Base-by-base conservation (phyloP, 2,888 invertebrate species). In the Leucoptera coffeella region DNA sequence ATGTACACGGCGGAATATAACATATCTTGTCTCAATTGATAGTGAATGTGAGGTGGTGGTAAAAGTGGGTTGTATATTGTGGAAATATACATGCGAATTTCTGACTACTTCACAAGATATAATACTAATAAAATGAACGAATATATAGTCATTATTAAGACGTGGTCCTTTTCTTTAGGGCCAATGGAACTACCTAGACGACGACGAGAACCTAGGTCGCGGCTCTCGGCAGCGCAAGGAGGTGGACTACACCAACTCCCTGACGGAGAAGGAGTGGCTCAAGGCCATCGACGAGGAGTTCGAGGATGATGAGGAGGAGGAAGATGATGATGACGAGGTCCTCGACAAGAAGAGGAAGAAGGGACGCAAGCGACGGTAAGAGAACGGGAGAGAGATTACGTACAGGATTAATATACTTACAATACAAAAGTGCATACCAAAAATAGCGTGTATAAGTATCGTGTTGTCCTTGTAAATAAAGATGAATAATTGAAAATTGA, bases 261-360 rank as follows among this genome's bases (percentile, higher is more conserved):
- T 99, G 27, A 95, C 95, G 0, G 99, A 99, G 51, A 94, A 93
- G 50, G 96, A 99, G 54, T 97, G 95, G 93, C 73, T 97, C 6
- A 90, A 92, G 58, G 84, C 80, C 11, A 77, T 77, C 28, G 77
- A 77, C 35, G 77, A 77, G 2, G 77, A 77, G 42, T 74, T 75
- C 27, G 75, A 71, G 0, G 76, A 75, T 4, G 75, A 73, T 0
- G 64, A 62, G 22, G 61, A 67, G 12, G 64, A 64, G 2, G 65
- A 65, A 7, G 64, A 57, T 32, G 69, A 67, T 12, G 32, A 32
- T 8, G 65, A 64, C 14, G 65, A 64, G 31, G 59, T 62, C 28
- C 53, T 43, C 73, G 85, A 47, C 74, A 87, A 50, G 81, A 89
- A 45, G 78, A 80, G 50, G 76, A 85, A 47, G 60, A 73, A 56